A percentile compares a stretch with the other conserved stretches of the same genome.
These are phyloP conservation scores for Pseudotriccus pelzelni DNA, from an alignment of 2,797 vertebrate species.

Conservation along the genomic window DNA sequence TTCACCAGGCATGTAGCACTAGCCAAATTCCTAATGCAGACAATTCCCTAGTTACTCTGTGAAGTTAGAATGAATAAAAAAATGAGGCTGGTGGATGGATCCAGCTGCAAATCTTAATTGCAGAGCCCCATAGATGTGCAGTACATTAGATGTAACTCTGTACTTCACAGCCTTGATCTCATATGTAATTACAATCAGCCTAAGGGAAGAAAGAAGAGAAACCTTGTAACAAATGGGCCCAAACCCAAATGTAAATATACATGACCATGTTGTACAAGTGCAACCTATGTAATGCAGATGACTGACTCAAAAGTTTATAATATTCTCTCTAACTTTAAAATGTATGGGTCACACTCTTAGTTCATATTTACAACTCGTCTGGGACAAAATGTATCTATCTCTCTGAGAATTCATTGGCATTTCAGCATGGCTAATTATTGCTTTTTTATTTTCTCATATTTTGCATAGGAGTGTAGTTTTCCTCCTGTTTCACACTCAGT, in stretches of 20 bases:
- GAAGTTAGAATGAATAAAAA: neutral
- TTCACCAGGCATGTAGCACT: neutral
- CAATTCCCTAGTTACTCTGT: neutral
- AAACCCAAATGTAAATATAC: neutral
- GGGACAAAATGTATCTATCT: neutral
- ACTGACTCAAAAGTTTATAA: neutral
- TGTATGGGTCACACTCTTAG: neutral
- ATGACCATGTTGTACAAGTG: neutral
- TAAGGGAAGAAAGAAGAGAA: neutral
- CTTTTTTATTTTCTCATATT: neutral
- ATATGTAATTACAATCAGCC: neutral
- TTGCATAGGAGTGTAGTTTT: neutral
- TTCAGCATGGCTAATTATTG: neutral
- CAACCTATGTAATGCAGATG: neutral
- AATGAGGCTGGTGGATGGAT: neutral
- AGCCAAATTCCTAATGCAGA: neutral
- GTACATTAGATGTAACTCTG: neutral
- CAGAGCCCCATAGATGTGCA: neutral
- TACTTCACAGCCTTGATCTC: neutral
- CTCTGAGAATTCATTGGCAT: neutral
- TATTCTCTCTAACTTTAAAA: neutral
- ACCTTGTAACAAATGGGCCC: neutral
- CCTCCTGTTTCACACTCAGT: neutral
- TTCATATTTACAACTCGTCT: neutral
- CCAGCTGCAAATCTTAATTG: neutral